phyloP scores from a whole-genome alignment of 2,113 vertebrate genomes.

The Corythaeola cristata region DNA sequence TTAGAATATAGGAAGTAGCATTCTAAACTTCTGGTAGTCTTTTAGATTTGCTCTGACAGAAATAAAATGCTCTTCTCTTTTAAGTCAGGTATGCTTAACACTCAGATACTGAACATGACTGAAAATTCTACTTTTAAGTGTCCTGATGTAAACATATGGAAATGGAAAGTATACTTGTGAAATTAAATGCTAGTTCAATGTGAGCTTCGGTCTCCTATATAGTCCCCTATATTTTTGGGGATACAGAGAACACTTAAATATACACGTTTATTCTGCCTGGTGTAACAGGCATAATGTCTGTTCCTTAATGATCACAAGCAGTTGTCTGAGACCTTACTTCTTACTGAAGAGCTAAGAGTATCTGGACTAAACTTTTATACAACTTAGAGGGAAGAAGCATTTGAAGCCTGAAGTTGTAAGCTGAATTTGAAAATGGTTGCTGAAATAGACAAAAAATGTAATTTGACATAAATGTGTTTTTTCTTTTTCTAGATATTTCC shows the following conservation, averaged over 20 bases:
- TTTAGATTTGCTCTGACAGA: background rate
- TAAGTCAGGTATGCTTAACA: background rate
- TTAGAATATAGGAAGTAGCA: background rate
- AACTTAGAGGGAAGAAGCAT: background rate
- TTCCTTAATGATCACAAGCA: background rate
- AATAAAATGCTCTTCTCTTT: background rate
- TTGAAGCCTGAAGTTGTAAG: background rate
- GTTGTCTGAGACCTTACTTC: background rate
- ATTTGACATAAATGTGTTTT: background rate
- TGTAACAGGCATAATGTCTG: background rate
- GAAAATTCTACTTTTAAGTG: background rate
- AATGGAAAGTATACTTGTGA: background rate
- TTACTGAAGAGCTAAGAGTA: background rate
- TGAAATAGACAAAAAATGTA: background rate
- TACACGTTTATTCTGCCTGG: background rate
- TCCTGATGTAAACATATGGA: background rate
- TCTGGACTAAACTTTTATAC: background rate
- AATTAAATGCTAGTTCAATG: background rate
- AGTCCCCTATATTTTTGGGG: background rate
- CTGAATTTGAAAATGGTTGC: background rate
- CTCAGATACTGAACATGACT: background rate
- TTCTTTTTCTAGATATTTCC: conserved; percentile 83
- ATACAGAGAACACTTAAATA: background rate
- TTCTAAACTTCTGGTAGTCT: background rate
- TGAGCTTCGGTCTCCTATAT: background rate